Evolutionary conservation across 2,797 vertebrate species (phyloP), one percentile per base, ranked within the genome.

Genomic region (Anas bahamensis): DNA sequence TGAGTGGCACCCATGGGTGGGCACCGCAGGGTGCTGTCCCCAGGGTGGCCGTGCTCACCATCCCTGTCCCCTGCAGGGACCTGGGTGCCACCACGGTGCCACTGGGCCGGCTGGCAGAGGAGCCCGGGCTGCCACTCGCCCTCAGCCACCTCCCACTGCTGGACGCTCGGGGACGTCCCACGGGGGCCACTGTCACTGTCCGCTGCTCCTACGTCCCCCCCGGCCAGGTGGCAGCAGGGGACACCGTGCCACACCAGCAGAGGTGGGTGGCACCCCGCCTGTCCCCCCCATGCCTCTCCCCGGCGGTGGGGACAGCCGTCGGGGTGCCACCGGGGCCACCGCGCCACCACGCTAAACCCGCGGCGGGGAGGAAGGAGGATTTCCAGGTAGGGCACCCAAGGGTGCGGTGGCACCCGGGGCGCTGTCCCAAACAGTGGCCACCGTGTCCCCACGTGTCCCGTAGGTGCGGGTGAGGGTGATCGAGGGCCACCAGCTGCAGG

Each of bases 231-330:
- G 55, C 29, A 0, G 19, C 68, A 2, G 5, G 23, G 24, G 28
- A n/a, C 0, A 1, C 9, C 6, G 0, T 5, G 0, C 48, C 55
- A 65, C 6, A 44, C 29, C 1, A 1, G 4, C 72, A 2, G 6
- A 29, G 23, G 8, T 4, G 0, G 26, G 35, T 42, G 89, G 15
- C 89, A 21, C 93, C 9, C 13, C 5, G 37, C 17, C 26, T 10
- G 37, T 63, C 60, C 6, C 60, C 60, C 8, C 37, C 37, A 13
- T 9, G 26, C 39, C 60, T 39, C 37, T 41, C 37, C 26, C 60
- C 37, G 9, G 26, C 7, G 6, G 17, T 41, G 37, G 37, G 60
- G 60, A 39, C 60, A 39, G 26, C 60, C 37, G 5, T 28, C 3
- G 60, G 17, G 11, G 55, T 7, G 48, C 28, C 92, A 35, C 60